Base-by-base conservation (phyloP, 2,888 invertebrate genomes). In the Tenthredo mesomela region DNA sequence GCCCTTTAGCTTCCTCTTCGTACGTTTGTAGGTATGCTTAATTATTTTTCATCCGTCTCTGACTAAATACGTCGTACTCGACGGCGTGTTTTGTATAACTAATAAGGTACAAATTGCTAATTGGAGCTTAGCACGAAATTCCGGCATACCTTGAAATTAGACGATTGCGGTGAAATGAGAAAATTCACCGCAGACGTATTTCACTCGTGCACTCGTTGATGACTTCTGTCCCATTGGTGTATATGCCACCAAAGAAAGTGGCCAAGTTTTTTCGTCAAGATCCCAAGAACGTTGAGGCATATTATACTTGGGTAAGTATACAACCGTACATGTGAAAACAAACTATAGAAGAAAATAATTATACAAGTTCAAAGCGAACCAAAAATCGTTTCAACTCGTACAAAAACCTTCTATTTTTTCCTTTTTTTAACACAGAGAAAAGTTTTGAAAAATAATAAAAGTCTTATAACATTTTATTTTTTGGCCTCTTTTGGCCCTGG, bases 21-120 rank as follows among this genome's bases (percentile, higher is more conserved):
- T 54, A 61, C 80, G 65, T 61, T 80, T 80, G 15, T 65, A 37
- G 37, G 37, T 37, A 25, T 54, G 61, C 80, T 61, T 61, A 61
- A 61, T 80, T 80, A 80, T 80, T 80, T 80, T 61, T 61, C 58
- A 58, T 25, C 58, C 18, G 65, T 58, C 80, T 61, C 25, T 25
- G 40, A 37, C 54, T 54, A 54, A 54, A 73, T 73, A 40, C 54
- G 77, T 54, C 29, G 54, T 77, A 18, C 29, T 50, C 54, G 6
- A 50, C 9, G 54, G 25, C 77, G 47, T 29, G 50, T 77, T 77
- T 77, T 40, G 47, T 77, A 77, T 54, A 77, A 77, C 50, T 54
- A 77, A 77, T 77, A 54, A 77, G 77, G 54, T 50, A 77, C 47
- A 77, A 77, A 77, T 77, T 77, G 77, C 77, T 54, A 77, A 77